Evolutionary conservation across 2,113 vertebrate species (phyloP).

Genomic region (Oryzias woworae): DNA sequence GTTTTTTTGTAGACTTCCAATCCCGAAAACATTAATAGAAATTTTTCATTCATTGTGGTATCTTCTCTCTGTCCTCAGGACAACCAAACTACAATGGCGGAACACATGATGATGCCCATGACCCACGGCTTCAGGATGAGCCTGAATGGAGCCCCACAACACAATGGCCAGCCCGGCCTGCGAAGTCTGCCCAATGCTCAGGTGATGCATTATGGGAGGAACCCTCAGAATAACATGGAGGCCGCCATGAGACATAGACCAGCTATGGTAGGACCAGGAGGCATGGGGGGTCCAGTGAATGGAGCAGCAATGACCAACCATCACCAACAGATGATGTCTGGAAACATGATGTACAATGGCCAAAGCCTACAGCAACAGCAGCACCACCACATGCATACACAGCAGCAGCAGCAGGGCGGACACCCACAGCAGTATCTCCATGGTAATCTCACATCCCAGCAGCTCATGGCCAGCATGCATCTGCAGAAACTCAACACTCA

Average conservation of each 20-base stretch:
- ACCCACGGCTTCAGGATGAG: slow-evolving; percentile 86
- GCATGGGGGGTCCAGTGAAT: slow-evolving; percentile 73
- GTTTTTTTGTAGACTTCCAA: no score
- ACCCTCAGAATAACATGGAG: slow-evolving; percentile 78
- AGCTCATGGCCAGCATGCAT: slow-evolving; percentile 90
- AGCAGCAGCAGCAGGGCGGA: slow-evolving; percentile 65
- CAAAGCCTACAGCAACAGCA: slow-evolving; percentile 64
- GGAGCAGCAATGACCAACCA: slow-evolving; percentile 65
- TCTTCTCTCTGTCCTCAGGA: slow-evolving; percentile 1
- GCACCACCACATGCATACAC: slow-evolving; percentile 39
- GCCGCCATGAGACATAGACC: slow-evolving; percentile 77
- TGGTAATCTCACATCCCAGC: slow-evolving; percentile 82
- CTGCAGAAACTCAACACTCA: slow-evolving; percentile 90
- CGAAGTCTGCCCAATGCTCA: slow-evolving; percentile 70
- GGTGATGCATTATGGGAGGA: slow-evolving; percentile 84
- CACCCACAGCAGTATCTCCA: slow-evolving; percentile 81
- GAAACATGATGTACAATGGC: slow-evolving; percentile 68
- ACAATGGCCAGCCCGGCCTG: slow-evolving; percentile 79
- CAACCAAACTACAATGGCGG: slow-evolving; percentile 79
- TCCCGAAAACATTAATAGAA: no score
- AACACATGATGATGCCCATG: slow-evolving; percentile 93
- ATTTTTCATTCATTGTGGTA: no score
- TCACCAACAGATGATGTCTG: slow-evolving; percentile 76
- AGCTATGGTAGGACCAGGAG: slow-evolving; percentile 65
- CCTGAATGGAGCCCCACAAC: slow-evolving; percentile 79